Base-by-base conservation (phyloP, 1,140 invertebrate genomes). In the Leptoteleia sp. region DNA sequence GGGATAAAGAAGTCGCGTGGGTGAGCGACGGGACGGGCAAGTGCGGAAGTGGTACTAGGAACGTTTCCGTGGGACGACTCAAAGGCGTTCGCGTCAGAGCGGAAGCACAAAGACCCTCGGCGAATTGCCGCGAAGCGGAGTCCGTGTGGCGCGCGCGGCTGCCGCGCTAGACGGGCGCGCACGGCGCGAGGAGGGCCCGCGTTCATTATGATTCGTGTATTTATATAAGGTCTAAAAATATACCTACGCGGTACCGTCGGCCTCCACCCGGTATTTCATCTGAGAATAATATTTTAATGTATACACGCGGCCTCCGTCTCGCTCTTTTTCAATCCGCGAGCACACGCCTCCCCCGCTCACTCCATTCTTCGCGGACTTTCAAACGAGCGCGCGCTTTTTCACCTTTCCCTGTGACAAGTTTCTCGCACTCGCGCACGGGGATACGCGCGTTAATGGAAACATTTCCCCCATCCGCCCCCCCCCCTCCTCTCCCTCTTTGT, bases 171-270 rank as follows among this genome's bases (percentile, higher is more conserved):
- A 73, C 43, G 78, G 48, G 71, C 50, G 47, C 38, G 62, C 68
- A 67, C 19, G 48, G 79, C 76, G 22, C 67, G 79, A 47, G 43
- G 17, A 17, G 12, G 43, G 19, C 27, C 15, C 84, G 83, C 86
- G 83, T 89, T 89, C 87, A 89, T 89, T 89, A 89, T 89, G 87
- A 89, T 89, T 89, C 87, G 88, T 89, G 86, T 89, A 89, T 89
- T 89, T 89, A 89, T 89, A 89, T 89, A 89, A 87, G 85, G 85
- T 89, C 87, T 89, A 89, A 89, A 89, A 89, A 89, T 89, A 89
- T 88, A 87, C 86, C 81, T 79, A 79, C 83, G 85, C 85, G 83
- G 82, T 85, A 86, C 84, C 83, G 85, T 80, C 86, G 85, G 82
- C 85, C 87, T 85, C 86, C 88, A 85, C 87, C 87, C 88, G 88